Conservation (phyloP, 2,888 invertebrate genomes). For the Ernsta delagoae region DNA sequence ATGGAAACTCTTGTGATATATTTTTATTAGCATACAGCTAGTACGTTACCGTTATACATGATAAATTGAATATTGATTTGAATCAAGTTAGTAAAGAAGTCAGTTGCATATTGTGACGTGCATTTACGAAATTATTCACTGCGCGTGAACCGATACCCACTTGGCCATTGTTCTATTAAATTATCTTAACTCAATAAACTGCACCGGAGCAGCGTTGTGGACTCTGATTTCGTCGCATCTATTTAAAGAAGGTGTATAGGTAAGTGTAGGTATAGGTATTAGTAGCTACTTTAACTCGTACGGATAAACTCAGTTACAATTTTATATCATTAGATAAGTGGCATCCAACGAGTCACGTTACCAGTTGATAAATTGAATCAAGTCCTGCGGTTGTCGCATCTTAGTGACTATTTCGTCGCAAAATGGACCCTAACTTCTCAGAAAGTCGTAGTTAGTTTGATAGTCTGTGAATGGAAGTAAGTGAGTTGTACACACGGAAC, state of each 20-base stretch:
- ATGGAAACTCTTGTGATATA: constrained; percentile 19
- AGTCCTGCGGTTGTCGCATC: constrained; percentile 23
- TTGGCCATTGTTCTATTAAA: no score
- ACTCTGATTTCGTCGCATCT: no score
- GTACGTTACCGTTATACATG: background rate
- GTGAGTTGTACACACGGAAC: no score
- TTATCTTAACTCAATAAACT: no score
- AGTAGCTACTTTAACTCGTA: background rate
- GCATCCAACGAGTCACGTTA: constrained; percentile 9
- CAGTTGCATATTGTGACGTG: no score
- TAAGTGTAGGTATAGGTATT: no score
- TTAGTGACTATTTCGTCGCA: constrained; percentile 23
- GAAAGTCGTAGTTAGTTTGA: background rate
- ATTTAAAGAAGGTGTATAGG: no score
- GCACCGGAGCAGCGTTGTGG: no score
- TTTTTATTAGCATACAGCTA: constrained; percentile 25
- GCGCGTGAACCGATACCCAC: no score
- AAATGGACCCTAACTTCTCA: constrained; percentile 19
- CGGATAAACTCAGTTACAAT: background rate
- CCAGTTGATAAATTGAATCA: constrained; percentile 18
- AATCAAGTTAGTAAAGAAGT: constrained; percentile 6
- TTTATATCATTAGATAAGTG: constrained; percentile 6
- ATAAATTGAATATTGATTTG: constrained; percentile 8
- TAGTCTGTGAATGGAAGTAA: background rate
- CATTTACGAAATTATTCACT: no score